Percentiles rank a stretch among this genome's conserved stretches.
Conservation (phyloP, 2,888 invertebrate species). For the Agrochola circellaris region DNA sequence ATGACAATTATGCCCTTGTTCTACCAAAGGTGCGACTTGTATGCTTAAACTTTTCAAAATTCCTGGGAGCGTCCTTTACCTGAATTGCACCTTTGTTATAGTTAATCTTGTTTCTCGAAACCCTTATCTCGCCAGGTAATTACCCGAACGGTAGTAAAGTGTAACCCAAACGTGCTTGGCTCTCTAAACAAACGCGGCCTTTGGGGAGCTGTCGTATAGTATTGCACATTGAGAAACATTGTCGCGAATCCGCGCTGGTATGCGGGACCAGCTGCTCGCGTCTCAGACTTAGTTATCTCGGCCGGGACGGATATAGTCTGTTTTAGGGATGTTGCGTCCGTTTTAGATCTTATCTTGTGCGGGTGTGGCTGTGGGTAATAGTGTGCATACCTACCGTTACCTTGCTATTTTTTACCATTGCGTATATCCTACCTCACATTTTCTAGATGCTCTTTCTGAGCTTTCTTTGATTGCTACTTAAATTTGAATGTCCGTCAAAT, state of each 20-base stretch:
- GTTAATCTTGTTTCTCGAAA: conserved; percentile 49
- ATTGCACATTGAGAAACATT: conserved; percentile 59
- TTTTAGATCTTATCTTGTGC: conserved; percentile 46
- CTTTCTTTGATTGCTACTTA: not conserved
- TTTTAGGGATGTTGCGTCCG: conserved; percentile 61
- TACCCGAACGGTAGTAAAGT: conserved; percentile 34
- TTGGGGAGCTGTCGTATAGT: conserved; percentile 36
- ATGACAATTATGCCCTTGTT: no score
- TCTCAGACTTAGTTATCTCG: conserved; percentile 64
- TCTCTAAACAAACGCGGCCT: conserved; percentile 43
- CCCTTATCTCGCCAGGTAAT: conserved; percentile 55
- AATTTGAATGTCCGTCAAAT: no score
- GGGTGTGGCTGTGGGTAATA: not conserved
- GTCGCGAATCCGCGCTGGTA: conserved; percentile 60
- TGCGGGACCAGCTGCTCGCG: conserved; percentile 67
- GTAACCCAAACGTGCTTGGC: conserved; percentile 42
- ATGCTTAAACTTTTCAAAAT: not conserved
- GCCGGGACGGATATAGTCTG: conserved; percentile 63
- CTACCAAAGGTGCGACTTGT: no score
- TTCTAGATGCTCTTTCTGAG: not conserved
- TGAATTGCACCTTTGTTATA: conserved; percentile 32
- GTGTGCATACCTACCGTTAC: not conserved
- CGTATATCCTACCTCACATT: not conserved
- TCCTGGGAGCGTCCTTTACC: conserved; percentile 33
- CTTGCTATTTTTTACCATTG: no score